phyloP scores from a whole-genome alignment of 2,797 vertebrate species.

The Perodicticus potto region DNA sequence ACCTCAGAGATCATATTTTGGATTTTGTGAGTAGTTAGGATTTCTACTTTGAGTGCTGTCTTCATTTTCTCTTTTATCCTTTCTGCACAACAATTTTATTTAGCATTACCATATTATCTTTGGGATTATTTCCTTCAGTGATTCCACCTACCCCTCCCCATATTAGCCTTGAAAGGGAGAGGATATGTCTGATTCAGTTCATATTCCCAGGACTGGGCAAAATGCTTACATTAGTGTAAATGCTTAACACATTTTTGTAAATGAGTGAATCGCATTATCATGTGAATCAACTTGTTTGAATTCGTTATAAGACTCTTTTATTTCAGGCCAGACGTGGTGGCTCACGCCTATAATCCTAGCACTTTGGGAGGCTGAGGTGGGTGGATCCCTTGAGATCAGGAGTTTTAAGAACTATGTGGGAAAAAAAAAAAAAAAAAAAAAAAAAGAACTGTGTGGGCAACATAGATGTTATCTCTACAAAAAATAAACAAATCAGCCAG shows the following conservation, averaged over 20 bases:
- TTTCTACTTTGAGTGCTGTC: neutral
- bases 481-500: no score
- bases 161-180: neutral
- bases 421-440: no score
- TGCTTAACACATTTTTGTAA: neutral
- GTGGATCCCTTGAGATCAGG: no score
- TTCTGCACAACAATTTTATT: neutral
- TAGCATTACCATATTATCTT: neutral
- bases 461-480: no score
- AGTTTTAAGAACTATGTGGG: no score
- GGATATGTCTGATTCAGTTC: neutral
- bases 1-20: neutral
- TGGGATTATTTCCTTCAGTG: neutral
- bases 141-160: neutral
- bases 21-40: neutral
- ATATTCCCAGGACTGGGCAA: neutral
- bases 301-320: neutral
- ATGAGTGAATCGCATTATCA: neutral
- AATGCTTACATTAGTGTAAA: neutral
- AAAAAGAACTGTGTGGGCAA: no score
- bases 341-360: neutral
- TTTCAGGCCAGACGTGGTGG: neutral
- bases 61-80: neutral
- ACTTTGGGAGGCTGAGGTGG: neutral
- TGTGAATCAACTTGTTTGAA: neutral